Evolutionary conservation across 2,113 vertebrate genomes (phyloP).

Genomic region (Pycnonotus jocosus): DNA sequence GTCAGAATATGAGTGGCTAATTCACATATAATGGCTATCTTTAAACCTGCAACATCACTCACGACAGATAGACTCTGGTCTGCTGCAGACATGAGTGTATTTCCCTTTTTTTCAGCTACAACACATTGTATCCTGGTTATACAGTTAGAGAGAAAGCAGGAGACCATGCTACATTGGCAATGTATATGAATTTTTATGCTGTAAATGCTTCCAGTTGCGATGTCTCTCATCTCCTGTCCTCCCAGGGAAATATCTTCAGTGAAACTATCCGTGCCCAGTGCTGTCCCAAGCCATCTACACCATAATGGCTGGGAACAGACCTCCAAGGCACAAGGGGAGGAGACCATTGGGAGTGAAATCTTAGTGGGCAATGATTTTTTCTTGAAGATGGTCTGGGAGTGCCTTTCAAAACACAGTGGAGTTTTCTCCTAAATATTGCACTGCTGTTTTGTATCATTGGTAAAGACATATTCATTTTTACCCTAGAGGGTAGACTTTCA

Average conservation of each 20-base stretch:
- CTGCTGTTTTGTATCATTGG: constrained; percentile 11
- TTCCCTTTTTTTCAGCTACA: not conserved
- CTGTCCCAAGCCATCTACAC: not conserved
- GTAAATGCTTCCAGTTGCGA: not conserved
- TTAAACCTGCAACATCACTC: not conserved
- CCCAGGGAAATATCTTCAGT: not conserved
- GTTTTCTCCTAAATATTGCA: not conserved
- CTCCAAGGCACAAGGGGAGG: not conserved
- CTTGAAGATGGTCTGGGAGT: not conserved
- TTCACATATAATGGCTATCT: not conserved
- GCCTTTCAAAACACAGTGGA: not conserved
- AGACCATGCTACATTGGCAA: not conserved
- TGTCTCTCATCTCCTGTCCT: not conserved
- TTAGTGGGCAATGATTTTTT: not conserved
- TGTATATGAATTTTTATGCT: not conserved
- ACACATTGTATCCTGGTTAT: not conserved
- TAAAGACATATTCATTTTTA: constrained; percentile 2
- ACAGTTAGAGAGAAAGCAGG: not conserved
- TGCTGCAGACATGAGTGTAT: not conserved
- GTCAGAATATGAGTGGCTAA: not conserved
- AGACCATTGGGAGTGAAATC: not conserved
- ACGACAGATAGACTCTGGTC: not conserved
- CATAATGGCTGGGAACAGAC: not conserved
- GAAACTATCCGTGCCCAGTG: not conserved
- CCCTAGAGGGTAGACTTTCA: not conserved